phyloP scores from a whole-genome alignment of 1,140 invertebrate genomes.

The Leptinotarsa undecemlineata region DNA sequence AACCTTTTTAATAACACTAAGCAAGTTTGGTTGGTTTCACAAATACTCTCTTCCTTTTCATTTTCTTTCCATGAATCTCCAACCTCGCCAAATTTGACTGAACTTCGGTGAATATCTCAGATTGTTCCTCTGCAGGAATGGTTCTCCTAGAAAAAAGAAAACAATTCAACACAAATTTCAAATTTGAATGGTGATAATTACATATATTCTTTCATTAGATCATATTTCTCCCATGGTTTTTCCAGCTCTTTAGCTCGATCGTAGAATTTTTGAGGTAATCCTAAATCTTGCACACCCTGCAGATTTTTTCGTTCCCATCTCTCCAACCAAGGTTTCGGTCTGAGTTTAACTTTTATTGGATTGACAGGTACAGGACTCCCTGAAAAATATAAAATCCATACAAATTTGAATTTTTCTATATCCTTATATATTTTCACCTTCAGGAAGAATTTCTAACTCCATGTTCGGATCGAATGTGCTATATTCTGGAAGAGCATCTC shows the following conservation, averaged over 20 bases:
- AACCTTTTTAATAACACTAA: slow-evolving; percentile 44
- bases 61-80: slow-evolving; percentile 67
- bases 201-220: slow-evolving; percentile 93
- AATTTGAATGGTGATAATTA: slow-evolving; percentile 50
- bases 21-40: slow-evolving; percentile 65
- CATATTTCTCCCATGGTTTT: slow-evolving; percentile 87
- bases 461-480: slow-evolving; percentile 93
- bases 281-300: slow-evolving; percentile 73
- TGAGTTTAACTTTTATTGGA: slow-evolving; percentile 78
- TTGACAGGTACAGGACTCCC: slow-evolving; percentile 82
- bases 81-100: slow-evolving; percentile 73
- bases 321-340: slow-evolving; percentile 82
- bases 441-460: slow-evolving; percentile 78
- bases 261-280: slow-evolving; percentile 65
- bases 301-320: slow-evolving; percentile 83
- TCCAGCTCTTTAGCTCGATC: slow-evolving; percentile 61
- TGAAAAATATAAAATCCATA: slow-evolving; percentile 11
- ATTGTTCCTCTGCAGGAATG: slow-evolving; percentile 86
- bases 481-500: slow-evolving; percentile 92
- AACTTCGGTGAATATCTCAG: slow-evolving; percentile 82
- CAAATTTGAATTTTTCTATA: too few species aligned
- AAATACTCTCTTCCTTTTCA: slow-evolving; percentile 70
- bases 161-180: background rate
- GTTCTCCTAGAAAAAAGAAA: slow-evolving; percentile 63
- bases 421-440: slow-evolving; percentile 57